Conservation (phyloP, 2,888 invertebrate species). For the Andrena bicolor region DNA sequence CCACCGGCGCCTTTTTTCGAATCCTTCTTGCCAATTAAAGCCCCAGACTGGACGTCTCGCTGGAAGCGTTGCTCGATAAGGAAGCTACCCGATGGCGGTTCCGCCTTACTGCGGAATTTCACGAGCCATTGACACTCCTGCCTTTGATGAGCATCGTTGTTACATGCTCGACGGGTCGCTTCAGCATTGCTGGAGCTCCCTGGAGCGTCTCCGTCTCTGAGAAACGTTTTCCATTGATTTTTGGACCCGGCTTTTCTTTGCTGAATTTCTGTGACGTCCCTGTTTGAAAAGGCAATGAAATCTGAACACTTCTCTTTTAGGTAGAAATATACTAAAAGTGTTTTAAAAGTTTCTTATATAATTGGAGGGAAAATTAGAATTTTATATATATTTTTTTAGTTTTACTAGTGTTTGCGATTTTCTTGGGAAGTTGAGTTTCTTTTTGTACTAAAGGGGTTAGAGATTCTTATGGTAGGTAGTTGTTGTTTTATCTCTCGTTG, state of each 20-base stretch:
- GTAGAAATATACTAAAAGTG: background rate
- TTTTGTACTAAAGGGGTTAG: too few relatives aligned
- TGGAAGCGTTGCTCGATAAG: slow-evolving; percentile 51
- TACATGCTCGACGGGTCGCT: slow-evolving; percentile 24
- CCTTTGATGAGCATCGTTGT: slow-evolving; percentile 29
- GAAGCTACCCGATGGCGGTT: slow-evolving; percentile 44
- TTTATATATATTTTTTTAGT: too few relatives aligned
- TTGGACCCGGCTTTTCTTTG: background rate
- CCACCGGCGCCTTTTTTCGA: slow-evolving; percentile 25
- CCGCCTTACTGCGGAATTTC: slow-evolving; percentile 57
- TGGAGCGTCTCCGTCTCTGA: background rate
- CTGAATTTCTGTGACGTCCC: background rate
- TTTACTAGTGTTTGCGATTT: too few relatives aligned
- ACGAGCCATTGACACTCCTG: slow-evolving; percentile 58
- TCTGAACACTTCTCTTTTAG: background rate
- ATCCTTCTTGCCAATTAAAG: slow-evolving; percentile 64
- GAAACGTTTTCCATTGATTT: background rate
- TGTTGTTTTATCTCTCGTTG: too few relatives aligned
- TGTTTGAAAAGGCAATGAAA: background rate
- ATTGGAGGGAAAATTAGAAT: too few relatives aligned
- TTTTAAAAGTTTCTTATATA: too few relatives aligned
- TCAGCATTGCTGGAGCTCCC: background rate
- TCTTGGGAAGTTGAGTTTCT: too few relatives aligned
- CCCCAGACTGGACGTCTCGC: slow-evolving; percentile 55
- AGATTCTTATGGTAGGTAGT: too few relatives aligned